Conservation (phyloP, 2,888 invertebrate species). For the Diogma glabrata region DNA sequence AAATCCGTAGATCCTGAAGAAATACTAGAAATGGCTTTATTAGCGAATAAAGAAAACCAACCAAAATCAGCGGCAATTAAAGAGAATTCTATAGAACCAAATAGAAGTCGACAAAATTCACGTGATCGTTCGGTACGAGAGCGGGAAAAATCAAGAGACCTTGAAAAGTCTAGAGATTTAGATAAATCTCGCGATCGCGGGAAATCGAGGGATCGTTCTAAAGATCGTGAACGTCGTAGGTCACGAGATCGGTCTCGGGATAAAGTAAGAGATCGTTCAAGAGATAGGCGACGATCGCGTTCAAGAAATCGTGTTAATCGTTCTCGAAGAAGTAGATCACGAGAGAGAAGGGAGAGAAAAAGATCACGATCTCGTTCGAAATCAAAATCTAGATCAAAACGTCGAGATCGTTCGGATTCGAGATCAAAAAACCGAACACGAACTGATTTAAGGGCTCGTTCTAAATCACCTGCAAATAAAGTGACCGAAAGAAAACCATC, state of each 20-base stretch:
- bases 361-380: slow-evolving; percentile 8
- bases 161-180: slow-evolving; percentile 12
- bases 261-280: slow-evolving; percentile 25
- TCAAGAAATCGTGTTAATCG: slow-evolving; percentile 24
- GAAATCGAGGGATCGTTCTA: slow-evolving; percentile 16
- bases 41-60: slow-evolving; percentile 4
- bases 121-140: slow-evolving; percentile 30
- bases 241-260: slow-evolving; percentile 26
- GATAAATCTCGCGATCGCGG: slow-evolving; percentile 1
- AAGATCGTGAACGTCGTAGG: slow-evolving; percentile 14
- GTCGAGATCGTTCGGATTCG: slow-evolving; percentile 17
- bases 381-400: slow-evolving; percentile 13
- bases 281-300: slow-evolving; percentile 25
- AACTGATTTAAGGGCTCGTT: slow-evolving; percentile 19
- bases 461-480: slow-evolving; percentile 22
- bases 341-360: slow-evolving; percentile 21
- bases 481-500: slow-evolving; percentile 9
- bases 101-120: slow-evolving; percentile 1
- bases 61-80: background rate
- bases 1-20: slow-evolving; percentile 9
- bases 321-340: slow-evolving; percentile 24
- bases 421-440: slow-evolving; percentile 23
- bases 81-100: slow-evolving; percentile 6
- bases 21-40: slow-evolving; percentile 6
- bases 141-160: slow-evolving; percentile 8